Conservation (phyloP, 2,113 vertebrate genomes). For the Misgurnus anguillicaudatus region DNA sequence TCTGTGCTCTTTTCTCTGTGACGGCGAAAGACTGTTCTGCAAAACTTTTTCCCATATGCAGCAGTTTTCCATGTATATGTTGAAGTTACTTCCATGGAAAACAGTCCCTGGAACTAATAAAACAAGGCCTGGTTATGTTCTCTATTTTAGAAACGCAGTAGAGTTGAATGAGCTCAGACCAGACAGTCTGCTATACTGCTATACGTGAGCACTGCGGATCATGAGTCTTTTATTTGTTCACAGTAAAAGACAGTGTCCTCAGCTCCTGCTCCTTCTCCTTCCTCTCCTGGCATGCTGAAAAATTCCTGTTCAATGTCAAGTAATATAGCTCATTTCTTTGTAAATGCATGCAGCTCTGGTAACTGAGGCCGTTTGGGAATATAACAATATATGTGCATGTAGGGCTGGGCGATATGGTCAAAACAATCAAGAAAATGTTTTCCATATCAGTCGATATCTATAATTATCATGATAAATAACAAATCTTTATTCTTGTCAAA, state of each 20-base stretch:
- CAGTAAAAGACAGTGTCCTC: conserved; percentile 41
- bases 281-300: conserved; percentile 35
- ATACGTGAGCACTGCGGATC: not conserved
- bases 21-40: too few species aligned
- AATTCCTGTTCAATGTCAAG: conserved; percentile 25
- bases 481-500: too few species aligned
- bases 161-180: not conserved
- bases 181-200: not conserved
- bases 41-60: not conserved
- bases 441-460: too few species aligned
- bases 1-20: conserved; percentile 2
- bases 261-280: too few species aligned
- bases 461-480: too few species aligned
- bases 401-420: too few species aligned
- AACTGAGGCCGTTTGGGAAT: not conserved
- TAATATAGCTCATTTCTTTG: not conserved
- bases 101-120: not conserved
- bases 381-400: too few species aligned
- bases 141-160: not conserved
- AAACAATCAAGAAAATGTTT: too few species aligned
- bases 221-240: conserved; percentile 57
- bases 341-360: conserved; percentile 4
- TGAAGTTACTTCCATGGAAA: conserved; percentile 1
- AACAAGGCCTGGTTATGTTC: not conserved
- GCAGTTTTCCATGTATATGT: not conserved